Evolutionary conservation across 2,113 vertebrate species (phyloP).

Genomic region (Eupsittula cactorum): DNA sequence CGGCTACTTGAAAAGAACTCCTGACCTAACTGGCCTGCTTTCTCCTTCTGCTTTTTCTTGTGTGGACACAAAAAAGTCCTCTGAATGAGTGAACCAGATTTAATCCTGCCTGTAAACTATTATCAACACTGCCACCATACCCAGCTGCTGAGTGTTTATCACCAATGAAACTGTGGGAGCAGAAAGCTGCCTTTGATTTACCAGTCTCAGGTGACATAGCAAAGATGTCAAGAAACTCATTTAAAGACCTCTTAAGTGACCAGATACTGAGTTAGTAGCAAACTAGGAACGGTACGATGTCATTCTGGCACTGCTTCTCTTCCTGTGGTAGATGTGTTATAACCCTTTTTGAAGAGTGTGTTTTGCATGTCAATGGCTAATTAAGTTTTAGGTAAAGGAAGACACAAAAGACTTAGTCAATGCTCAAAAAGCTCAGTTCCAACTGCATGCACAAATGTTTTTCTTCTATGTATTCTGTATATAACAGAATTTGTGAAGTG

Average conservation of each 20-base stretch:
- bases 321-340: not conserved
- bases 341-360: not conserved
- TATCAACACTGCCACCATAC: rapidly evolving
- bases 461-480: not conserved
- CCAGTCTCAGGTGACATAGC: not conserved
- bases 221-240: conserved; percentile 9
- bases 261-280: not conserved
- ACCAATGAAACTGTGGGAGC: not conserved
- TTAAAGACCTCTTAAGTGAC: not conserved
- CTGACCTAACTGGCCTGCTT: not conserved
- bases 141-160: not conserved
- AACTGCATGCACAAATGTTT: not conserved
- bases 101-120: not conserved
- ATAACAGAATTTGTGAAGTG: not conserved
- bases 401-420: not conserved
- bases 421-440: not conserved
- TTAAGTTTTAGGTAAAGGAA: not conserved
- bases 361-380: not conserved
- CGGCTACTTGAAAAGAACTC: not conserved
- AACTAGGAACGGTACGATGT: not conserved
- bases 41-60: not conserved
- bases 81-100: not conserved
- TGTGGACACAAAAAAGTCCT: not conserved
- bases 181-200: conserved; percentile 30
- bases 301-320: not conserved